A percentile compares a stretch with the other conserved stretches of the same genome.
Conservation (phyloP, 2,888 invertebrate species). For the Acanthococcus lagerstroemiae region DNA sequence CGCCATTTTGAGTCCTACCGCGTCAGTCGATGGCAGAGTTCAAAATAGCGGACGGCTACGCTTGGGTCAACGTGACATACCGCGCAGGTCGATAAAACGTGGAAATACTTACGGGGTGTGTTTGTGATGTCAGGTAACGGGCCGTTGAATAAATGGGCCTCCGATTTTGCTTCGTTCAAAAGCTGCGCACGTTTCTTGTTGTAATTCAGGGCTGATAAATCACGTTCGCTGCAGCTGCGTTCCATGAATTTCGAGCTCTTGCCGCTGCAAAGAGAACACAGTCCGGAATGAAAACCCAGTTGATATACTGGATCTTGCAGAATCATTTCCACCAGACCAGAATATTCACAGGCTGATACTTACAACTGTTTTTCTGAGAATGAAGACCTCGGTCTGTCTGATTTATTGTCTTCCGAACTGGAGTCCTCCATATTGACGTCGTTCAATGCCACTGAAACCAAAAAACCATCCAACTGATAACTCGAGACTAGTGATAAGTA, state of each 20-base stretch:
- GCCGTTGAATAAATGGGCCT: constrained; percentile 15
- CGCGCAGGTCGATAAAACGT: neutral
- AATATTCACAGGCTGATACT: neutral
- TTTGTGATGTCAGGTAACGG: constrained; percentile 43
- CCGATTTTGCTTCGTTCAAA: constrained; percentile 27
- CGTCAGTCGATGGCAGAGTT: neutral
- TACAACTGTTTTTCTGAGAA: constrained; percentile 49
- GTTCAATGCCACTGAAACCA: constrained; percentile 53
- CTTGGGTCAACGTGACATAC: neutral
- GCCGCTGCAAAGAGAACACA: constrained; percentile 35
- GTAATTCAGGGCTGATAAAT: constrained; percentile 41
- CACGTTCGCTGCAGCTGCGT: constrained; percentile 48
- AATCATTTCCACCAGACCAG: too few relatives aligned
- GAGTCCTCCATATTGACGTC: constrained; percentile 65
- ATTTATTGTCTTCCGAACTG: constrained; percentile 56
- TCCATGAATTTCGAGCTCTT: constrained; percentile 38
- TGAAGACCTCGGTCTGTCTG: constrained; percentile 46
- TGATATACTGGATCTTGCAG: too few relatives aligned
- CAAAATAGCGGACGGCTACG: neutral
- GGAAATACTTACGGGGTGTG: constrained; percentile 45
- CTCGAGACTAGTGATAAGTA: too few relatives aligned
- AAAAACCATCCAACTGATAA: too few relatives aligned
- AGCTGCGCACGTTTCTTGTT: constrained; percentile 9
- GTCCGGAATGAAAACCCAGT: neutral
- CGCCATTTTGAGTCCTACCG: neutral